Evolutionary conservation across 2,888 invertebrate species (phyloP).

Genomic region (Leptinotarsa juncta): DNA sequence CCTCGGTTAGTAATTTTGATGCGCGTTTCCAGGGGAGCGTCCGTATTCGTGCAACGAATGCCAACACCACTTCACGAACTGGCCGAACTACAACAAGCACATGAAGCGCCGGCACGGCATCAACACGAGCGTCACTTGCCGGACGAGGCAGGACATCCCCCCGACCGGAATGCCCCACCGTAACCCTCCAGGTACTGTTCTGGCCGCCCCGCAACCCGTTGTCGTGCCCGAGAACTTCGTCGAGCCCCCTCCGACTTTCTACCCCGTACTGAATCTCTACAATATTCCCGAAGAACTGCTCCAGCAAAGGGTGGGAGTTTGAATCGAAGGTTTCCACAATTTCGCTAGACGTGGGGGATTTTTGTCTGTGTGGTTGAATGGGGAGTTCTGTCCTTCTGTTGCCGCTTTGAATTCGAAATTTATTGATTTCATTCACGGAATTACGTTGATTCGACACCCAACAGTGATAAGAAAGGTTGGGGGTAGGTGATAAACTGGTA

Average conservation of each 20-base stretch:
- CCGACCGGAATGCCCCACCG: slow-evolving; percentile 65
- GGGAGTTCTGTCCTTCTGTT: neutral
- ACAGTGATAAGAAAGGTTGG: no score
- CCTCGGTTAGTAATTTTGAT: neutral
- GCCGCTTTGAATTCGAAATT: neutral
- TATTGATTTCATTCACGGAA: neutral
- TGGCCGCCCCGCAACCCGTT: slow-evolving; percentile 60
- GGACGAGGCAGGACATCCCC: slow-evolving; percentile 65
- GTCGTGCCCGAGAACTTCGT: slow-evolving; percentile 52
- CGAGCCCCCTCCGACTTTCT: slow-evolving; percentile 55
- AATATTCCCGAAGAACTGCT: slow-evolving; percentile 61
- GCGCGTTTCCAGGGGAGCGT: slow-evolving; percentile 65
- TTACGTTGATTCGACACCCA: neutral
- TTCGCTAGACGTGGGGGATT: neutral
- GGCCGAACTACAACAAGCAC: slow-evolving; percentile 87
- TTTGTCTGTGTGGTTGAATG: neutral
- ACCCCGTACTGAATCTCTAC: slow-evolving; percentile 62
- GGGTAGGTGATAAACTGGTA: no score
- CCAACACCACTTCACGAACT: slow-evolving; percentile 81
- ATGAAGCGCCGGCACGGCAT: slow-evolving; percentile 80
- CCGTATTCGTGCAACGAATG: slow-evolving; percentile 81
- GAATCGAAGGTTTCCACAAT: neutral
- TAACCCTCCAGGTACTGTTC: slow-evolving; percentile 64
- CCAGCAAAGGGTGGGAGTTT: slow-evolving; percentile 52
- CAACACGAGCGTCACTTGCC: slow-evolving; percentile 64